Evolutionary conservation across 2,113 vertebrate species (phyloP), one percentile per base, ranked within the genome.

Genomic region (Poecile atricapillus): DNA sequence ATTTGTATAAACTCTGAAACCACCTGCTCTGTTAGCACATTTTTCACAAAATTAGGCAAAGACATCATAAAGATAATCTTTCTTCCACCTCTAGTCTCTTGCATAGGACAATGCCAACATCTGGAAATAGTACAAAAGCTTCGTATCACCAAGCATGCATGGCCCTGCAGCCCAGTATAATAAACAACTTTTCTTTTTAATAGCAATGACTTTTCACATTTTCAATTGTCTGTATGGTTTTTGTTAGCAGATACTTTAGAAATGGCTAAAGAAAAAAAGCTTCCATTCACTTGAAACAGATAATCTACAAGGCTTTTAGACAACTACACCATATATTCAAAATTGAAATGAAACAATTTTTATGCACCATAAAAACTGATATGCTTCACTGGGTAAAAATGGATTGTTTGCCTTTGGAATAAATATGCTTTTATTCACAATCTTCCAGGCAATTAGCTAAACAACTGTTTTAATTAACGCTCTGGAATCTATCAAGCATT

Each of bases 381-480:
- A 88, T 3, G 82, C 90, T 96, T 96, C 93, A 89, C 79, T 92
- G 88, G 25, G 50, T 93, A 95, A 94, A 96, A 96, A 91, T 86
- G 60, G 83, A 95, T 94, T 96, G 95, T 93, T 96, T 96, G 88
- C 79, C 86, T 94, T 94, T 81, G 79, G 83, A 96, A 88, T 94
- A 96, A 96, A 96, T 87, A 89, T 43, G 90, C 93, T 95, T 97
- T 97, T 94, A 94, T 68, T 90, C 11, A 15, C 89, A 96, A 82
- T 96, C 64, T 95, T 93, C 83, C 92, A 93, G 92, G 62, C 93
- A 96, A 96, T 96, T 96, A 96, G 90, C 92, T 95, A 89, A 96
- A 96, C 93, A 94, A 94, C 88, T 90, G 56, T 87, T 97, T 93
- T 94, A 96, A 95, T 96, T 96, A 97, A 96, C 12, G 0, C 90